Evolutionary conservation across 2,888 invertebrate species (phyloP), one percentile per base, ranked within the genome.

Genomic region (Gymnocheta viridis): DNA sequence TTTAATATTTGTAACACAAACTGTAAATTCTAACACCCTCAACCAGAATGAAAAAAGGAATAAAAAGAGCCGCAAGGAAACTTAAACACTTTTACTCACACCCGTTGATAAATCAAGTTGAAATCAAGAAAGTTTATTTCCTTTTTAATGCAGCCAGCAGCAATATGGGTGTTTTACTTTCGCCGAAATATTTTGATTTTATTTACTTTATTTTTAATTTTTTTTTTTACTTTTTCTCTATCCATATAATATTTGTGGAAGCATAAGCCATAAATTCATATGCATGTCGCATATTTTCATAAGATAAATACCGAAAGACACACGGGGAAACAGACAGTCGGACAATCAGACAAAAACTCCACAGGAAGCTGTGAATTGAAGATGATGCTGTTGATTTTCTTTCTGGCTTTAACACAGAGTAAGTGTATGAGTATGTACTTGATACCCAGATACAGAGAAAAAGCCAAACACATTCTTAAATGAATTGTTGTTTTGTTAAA

Each of bases 191-290:
- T 70, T 67, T 44, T 72, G 44, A 47, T 64, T 64, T 62, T 62
- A 51, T 74, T 64, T 51, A 62, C 24, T 70, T 72, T 19, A 7
- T 35, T 60, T 22, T 58, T 60, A 19, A 6, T 29, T 32, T 22
- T 32, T 38, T 54, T 47, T 64, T 56, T n/a, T 72, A 17, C 27
- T 69, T 35, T 49, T 67, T 24, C 24, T 64, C 51, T 10, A 70
- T 70, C 14, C 56, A 19, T 29, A 29, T 29, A 22, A 38, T 70
- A 51, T 70, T 70, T 70, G 17, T 54, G 19, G 44, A 70, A 62
- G 62, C 62, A 69, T 77, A 82, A 82, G 58, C 77, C 77, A 82
- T 77, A 82, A 82, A 82, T 77, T 82, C 82, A 72, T 72, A 82
- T 76, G 62, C 79, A 66, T 80, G 66, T 80, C 79, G 66, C 72